phyloP scores from a whole-genome alignment of 1,140 invertebrate genomes.

The Cyclina sinensis region DNA sequence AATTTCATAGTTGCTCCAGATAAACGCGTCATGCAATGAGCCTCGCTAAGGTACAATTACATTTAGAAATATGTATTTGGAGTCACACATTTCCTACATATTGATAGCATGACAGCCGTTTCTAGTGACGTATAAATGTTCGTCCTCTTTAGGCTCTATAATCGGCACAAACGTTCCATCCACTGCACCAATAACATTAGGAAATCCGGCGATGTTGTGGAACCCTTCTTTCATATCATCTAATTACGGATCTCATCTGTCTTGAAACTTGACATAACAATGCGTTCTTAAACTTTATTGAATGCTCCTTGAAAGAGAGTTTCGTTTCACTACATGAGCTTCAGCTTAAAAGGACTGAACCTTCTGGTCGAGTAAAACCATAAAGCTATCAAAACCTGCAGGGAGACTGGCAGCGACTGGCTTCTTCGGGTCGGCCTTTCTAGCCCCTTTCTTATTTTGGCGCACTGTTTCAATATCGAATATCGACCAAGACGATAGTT shows the following conservation, averaged over 20 bases:
- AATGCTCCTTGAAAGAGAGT: not conserved
- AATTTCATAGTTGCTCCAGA: slow-evolving; percentile 30
- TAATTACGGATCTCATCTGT: not conserved
- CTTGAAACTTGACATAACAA: not conserved
- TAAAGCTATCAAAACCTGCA: not conserved
- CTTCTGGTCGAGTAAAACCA: not conserved
- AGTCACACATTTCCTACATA: slow-evolving; percentile 34
- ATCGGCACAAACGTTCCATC: slow-evolving; percentile 43
- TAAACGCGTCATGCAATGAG: slow-evolving; percentile 44
- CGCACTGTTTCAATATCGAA: no score
- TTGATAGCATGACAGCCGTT: slow-evolving; percentile 60
- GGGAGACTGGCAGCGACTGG: slow-evolving; percentile 3
- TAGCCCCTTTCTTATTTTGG: no score
- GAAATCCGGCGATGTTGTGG: slow-evolving; percentile 35
- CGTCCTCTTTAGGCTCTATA: slow-evolving; percentile 23
- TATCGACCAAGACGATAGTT: no score
- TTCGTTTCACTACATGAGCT: not conserved
- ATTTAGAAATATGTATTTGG: slow-evolving; percentile 36
- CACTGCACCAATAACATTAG: slow-evolving; percentile 38
- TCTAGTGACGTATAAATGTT: slow-evolving; percentile 55
- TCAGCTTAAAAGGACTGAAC: not conserved
- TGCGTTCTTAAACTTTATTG: not conserved
- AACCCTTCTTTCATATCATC: slow-evolving; percentile 24
- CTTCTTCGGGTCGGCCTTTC: not conserved
- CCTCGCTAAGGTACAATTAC: slow-evolving; percentile 57